phyloP scores from a whole-genome alignment of 2,888 invertebrate genomes.

The Xestia ashworthii region DNA sequence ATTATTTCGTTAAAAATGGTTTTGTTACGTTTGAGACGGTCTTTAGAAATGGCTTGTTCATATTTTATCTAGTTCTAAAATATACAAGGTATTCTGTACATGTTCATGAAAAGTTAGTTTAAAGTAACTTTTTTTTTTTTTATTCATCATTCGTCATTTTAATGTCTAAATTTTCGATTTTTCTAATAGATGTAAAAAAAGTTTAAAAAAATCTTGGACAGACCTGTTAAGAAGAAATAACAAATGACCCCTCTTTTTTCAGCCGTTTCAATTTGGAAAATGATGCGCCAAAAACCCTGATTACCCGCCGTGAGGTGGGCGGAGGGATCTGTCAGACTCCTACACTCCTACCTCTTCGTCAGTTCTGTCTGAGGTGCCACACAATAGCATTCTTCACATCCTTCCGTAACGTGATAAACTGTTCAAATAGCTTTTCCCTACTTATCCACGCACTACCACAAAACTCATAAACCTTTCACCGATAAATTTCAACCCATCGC shows the following conservation, averaged over 20 bases:
- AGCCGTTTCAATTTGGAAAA: no score
- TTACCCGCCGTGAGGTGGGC: background rate
- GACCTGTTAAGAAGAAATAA: no score
- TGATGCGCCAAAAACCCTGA: no score
- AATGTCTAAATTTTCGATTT: no score
- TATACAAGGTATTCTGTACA: no score
- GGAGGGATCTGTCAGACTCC: background rate
- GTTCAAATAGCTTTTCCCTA: background rate
- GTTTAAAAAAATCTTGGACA: no score
- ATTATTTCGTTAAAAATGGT: background rate
- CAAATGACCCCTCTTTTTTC: no score
- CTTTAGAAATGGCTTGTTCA: background rate
- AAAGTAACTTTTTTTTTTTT: no score
- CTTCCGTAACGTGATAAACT: background rate
- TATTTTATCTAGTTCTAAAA: no score
- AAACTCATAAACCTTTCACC: constrained; percentile 42
- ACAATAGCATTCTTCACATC: background rate
- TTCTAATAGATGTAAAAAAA: no score
- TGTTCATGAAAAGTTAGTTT: no score
- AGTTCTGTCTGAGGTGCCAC: background rate
- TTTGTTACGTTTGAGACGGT: background rate
- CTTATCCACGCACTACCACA: background rate
- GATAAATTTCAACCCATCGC: constrained; percentile 43
- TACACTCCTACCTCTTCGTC: background rate
- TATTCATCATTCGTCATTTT: no score